Evolutionary conservation across 2,888 invertebrate species (phyloP).

Genomic region (Watsonalla cultraria): DNA sequence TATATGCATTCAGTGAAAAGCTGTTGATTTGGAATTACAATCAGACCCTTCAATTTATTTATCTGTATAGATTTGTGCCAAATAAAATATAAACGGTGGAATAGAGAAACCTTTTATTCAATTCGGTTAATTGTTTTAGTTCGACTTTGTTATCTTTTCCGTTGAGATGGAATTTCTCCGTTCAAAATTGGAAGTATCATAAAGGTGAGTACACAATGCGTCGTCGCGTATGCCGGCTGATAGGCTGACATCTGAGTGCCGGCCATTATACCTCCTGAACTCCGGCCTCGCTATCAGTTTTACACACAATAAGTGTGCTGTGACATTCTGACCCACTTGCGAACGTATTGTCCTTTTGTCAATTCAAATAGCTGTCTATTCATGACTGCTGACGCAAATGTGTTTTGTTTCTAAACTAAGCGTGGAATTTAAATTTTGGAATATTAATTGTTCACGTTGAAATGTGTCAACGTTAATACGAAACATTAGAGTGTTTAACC

Average conservation of each 20-base stretch:
- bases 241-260: slow-evolving; percentile 30
- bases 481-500: background rate
- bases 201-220: slow-evolving; percentile 20
- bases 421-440: background rate
- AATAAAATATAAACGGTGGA: no score
- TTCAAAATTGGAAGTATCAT: slow-evolving; percentile 5
- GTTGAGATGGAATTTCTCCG: background rate
- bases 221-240: slow-evolving; percentile 29
- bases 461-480: background rate
- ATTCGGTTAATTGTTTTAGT: no score
- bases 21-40: no score
- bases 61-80: no score
- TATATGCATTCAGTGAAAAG: no score
- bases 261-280: slow-evolving; percentile 41
- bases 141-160: no score
- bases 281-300: slow-evolving; percentile 42
- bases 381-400: slow-evolving; percentile 9
- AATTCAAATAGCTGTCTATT: slow-evolving; percentile 26
- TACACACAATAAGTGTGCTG: slow-evolving; percentile 19
- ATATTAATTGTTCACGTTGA: background rate
- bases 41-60: no score
- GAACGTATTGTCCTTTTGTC: slow-evolving; percentile 52
- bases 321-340: slow-evolving; percentile 62
- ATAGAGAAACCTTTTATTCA: no score
- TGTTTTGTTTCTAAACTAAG: slow-evolving; percentile 3